Conservation (phyloP, 2,888 invertebrate genomes). For the Elgonia sp. region DNA sequence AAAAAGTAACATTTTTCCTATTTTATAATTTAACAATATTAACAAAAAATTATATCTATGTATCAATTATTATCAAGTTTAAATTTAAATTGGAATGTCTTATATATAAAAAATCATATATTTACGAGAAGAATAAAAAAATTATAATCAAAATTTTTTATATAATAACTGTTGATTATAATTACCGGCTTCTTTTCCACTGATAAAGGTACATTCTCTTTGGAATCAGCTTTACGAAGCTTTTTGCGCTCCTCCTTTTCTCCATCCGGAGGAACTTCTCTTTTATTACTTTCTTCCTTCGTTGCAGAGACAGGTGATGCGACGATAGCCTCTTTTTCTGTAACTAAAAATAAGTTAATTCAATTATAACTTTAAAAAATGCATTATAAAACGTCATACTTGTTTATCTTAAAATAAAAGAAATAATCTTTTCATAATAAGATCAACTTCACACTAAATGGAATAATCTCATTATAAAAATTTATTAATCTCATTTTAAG, state of each 20-base stretch:
- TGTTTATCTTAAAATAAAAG: not conserved
- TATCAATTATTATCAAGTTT: no score
- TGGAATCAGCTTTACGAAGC: constrained; percentile 86
- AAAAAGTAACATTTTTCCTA: no score
- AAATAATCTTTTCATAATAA: no score
- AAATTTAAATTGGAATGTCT: no score
- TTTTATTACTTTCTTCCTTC: constrained; percentile 86
- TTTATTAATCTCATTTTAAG: no score
- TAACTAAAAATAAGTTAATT: constrained; percentile 82
- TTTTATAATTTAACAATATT: no score
- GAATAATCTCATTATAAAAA: no score
- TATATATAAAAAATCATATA: no score
- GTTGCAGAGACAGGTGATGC: constrained; percentile 83
- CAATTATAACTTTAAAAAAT: constrained; percentile 67
- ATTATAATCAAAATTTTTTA: no score
- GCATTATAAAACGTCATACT: not conserved
- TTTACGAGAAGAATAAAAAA: no score
- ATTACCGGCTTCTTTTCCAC: constrained; percentile 85
- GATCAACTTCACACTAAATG: no score
- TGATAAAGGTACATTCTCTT: constrained; percentile 84
- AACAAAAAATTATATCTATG: no score
- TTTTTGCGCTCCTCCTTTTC: constrained; percentile 86
- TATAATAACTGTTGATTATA: not conserved
- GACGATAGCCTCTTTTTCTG: constrained; percentile 86
- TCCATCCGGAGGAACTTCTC: constrained; percentile 86